These are phyloP conservation scores for Pedetes capensis DNA, from an alignment of 2,113 vertebrate species.

Conservation along the genomic window DNA sequence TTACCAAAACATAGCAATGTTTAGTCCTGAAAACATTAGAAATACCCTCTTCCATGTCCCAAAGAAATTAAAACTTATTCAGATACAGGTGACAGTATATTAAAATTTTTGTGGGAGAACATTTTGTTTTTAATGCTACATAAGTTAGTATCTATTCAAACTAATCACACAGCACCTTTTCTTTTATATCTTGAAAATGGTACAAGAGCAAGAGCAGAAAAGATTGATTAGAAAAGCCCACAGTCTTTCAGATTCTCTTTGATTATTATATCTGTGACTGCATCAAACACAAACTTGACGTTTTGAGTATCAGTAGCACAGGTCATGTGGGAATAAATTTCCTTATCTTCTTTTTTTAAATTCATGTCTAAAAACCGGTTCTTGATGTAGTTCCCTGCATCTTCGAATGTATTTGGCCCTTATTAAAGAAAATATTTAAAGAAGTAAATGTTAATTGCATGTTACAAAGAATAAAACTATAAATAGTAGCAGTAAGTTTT, in stretches of 20 bases:
- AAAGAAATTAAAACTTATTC: background rate
- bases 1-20: background rate
- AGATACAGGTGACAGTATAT: background rate
- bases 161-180: slow-evolving; percentile 18
- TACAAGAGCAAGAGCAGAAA: background rate
- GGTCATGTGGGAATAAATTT: slow-evolving; percentile 86
- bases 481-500: background rate
- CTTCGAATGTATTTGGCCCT: slow-evolving; percentile 87
- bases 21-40: background rate
- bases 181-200: slow-evolving; percentile 24
- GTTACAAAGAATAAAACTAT: background rate
- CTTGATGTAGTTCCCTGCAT: slow-evolving; percentile 87
- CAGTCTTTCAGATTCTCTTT: slow-evolving; percentile 89
- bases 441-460: background rate
- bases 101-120: background rate
- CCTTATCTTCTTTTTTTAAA: slow-evolving; percentile 84
- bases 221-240: slow-evolving; percentile 82
- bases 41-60: background rate
- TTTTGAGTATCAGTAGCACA: slow-evolving; percentile 87
- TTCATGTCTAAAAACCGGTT: slow-evolving; percentile 86
- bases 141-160: background rate
- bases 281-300: slow-evolving; percentile 87
- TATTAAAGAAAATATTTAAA: background rate
- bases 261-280: slow-evolving; percentile 88
- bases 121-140: background rate